Evolutionary conservation across 2,113 vertebrate species (phyloP), one percentile per base, ranked within the genome.

Genomic region (Falcunculus frontatus): DNA sequence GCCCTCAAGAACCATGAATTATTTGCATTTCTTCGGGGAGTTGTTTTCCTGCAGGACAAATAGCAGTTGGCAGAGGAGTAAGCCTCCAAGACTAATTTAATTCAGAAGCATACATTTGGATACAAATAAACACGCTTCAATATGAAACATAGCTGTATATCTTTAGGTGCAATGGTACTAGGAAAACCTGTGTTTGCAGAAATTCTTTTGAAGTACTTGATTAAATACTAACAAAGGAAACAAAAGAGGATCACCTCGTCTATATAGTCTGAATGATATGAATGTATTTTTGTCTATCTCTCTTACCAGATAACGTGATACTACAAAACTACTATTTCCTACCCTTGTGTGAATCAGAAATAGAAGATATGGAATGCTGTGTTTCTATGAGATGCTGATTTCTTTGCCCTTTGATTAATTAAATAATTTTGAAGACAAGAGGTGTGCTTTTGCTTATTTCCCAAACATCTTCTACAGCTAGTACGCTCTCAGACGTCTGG

Each of bases 41-140:
- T 59, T 96, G 87, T 97, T 97, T 97, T 97, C 83, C 89, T 95
- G 46, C 65, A 95, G 96, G 97, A 98, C 90, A 97, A 98, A 97
- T 80, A 97, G 84, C 79, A 84, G 84, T 91, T 97, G 96, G 92
- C 97, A 97, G 73, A 96, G 53, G 37, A 94, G 39, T 94, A 95
- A 97, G 35, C 67, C 35, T 88, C 59, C 76, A 93, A 93, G 78
- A 93, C 81, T 96, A 94, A 95, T 96, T 97, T 97, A 97, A 95
- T 96, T 97, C 94, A 91, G 88, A 97, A 96, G 73, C 92, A 94
- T 89, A 84, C 53, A 93, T 95, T 96, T 70, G 67, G 82, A 94
- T 93, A 94, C 65, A 95, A 80, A 95, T 96, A 95, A 93, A 89
- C 84, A 97, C 55, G 42, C 55, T 94, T 83, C 91, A 90, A 16